Conservation (phyloP, 2,888 invertebrate species). For the Apoderus coryli region DNA sequence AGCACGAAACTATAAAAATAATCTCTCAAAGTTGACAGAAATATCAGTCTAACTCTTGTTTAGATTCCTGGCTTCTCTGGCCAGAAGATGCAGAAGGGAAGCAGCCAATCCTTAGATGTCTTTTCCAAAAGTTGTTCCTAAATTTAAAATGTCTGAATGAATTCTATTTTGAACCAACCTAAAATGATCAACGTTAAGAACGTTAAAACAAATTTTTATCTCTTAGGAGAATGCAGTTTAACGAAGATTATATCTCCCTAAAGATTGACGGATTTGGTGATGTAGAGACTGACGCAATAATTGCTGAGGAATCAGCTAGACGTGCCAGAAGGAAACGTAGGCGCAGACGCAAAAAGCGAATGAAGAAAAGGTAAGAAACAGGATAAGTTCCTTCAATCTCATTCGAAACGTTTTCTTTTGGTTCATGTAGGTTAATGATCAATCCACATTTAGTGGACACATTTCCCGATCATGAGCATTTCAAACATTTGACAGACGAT, state of each 20-base stretch:
- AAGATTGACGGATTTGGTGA: constrained; percentile 34
- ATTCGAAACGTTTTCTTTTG: background rate
- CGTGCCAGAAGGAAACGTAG: constrained; percentile 30
- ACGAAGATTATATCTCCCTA: constrained; percentile 37
- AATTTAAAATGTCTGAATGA: no score
- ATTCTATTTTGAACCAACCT: no score
- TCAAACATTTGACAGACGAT: constrained; percentile 46
- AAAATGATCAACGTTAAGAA: no score
- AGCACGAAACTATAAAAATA: no score
- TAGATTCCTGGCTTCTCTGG: no score
- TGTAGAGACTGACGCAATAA: constrained; percentile 27
- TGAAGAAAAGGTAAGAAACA: constrained; percentile 20
- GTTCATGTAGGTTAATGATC: constrained; percentile 15
- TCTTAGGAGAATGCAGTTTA: constrained; percentile 32
- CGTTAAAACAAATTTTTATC: constrained; percentile 5
- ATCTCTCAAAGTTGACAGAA: no score
- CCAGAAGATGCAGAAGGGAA: no score
- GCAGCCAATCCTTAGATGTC: no score
- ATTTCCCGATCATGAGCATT: constrained; percentile 18
- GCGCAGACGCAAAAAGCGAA: constrained; percentile 26
- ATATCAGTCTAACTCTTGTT: no score
- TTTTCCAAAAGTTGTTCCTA: no score
- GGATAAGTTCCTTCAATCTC: background rate
- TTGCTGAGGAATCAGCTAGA: constrained; percentile 24
- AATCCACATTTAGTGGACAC: constrained; percentile 18